Evolutionary conservation across 2,888 invertebrate genomes (phyloP).

Genomic region (Agriopis leucophaearia): DNA sequence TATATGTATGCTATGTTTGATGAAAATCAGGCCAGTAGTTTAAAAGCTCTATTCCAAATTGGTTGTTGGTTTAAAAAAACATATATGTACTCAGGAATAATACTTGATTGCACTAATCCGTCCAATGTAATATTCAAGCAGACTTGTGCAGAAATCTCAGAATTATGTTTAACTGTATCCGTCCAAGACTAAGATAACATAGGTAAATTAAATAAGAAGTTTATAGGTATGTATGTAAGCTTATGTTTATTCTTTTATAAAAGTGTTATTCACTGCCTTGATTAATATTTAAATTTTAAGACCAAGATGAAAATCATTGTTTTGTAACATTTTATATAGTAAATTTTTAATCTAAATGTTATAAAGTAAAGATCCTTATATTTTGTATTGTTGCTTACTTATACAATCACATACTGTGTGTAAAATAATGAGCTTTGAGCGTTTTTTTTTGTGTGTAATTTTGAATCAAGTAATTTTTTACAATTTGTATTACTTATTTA

Average conservation of each 20-base stretch:
- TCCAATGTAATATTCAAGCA: constrained; percentile 30
- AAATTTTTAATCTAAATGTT: no score
- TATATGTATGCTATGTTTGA: no score
- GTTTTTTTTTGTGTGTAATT: not conserved
- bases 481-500: no score
- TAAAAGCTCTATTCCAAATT: no score
- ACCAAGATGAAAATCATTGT: not conserved
- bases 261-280: constrained; percentile 13
- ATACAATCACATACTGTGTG: no score
- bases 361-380: constrained; percentile 2
- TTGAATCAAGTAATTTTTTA: not conserved
- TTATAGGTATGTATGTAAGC: not conserved
- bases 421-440: not conserved
- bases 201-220: not conserved
- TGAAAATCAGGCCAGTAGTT: no score
- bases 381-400: not conserved
- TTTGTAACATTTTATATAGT: not conserved
- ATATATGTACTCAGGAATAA: constrained; percentile 18
- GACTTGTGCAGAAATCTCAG: constrained; percentile 16
- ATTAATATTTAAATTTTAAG: not conserved
- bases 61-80: no score
- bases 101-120: constrained; percentile 35
- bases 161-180: constrained; percentile 12
- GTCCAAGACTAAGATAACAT: constrained; percentile 15
- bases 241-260: not conserved